Evolutionary conservation across 2,888 invertebrate genomes (phyloP).

Genomic region (Brachycybe producta): DNA sequence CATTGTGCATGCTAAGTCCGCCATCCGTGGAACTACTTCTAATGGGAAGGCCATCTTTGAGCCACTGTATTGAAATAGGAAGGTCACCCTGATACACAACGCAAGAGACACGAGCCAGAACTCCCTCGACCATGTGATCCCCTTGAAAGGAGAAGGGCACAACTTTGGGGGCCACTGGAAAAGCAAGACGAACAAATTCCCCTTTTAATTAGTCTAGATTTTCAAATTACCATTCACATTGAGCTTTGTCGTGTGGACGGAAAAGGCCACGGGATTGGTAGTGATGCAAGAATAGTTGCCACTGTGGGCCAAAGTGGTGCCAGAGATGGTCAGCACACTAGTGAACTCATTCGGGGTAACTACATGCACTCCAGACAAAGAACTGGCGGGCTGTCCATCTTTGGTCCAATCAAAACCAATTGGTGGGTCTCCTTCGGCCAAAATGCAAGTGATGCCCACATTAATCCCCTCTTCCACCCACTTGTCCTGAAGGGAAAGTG

Average conservation of each 20-base stretch:
- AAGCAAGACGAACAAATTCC: neutral
- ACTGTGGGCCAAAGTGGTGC: neutral
- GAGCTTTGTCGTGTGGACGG: neutral
- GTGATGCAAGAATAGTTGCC: conserved; percentile 3
- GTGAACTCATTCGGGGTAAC: neutral
- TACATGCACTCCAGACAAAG: neutral
- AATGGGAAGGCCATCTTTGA: conserved; percentile 42
- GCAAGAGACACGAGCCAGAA: conserved; percentile 22
- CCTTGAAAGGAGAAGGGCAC: conserved; percentile 22
- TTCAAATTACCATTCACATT: conserved; percentile 7
- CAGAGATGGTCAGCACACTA: conserved; percentile 1
- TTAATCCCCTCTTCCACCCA: neutral
- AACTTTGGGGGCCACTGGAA: conserved; percentile 21
- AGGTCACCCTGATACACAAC: conserved; percentile 28
- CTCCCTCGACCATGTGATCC: conserved; percentile 21
- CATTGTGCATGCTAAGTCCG: neutral
- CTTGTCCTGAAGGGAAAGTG: neutral
- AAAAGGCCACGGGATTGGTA: neutral
- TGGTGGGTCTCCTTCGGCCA: neutral
- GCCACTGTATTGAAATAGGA: conserved; percentile 49
- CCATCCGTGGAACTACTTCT: neutral
- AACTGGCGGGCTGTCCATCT: conserved; percentile 4
- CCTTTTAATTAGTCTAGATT: neutral
- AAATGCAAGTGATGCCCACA: neutral
- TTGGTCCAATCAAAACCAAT: conserved; percentile 5